Evolutionary conservation across 2,888 invertebrate species (phyloP).

Genomic region (Cheilosia variabilis): DNA sequence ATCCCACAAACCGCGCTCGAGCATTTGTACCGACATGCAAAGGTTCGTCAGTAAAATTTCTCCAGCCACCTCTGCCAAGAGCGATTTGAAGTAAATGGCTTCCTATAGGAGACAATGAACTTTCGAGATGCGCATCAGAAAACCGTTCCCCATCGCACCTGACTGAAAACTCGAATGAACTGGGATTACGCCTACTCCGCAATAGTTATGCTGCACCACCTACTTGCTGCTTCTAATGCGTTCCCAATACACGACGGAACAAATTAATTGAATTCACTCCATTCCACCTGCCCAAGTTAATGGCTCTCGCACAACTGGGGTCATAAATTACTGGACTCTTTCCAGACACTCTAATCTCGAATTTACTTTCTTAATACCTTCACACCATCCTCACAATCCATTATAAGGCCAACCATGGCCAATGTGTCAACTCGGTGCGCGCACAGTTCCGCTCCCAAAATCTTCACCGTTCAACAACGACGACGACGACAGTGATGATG

Average conservation of each 20-base stretch:
- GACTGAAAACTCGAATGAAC: neutral
- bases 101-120: too few relatives aligned
- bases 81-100: too few relatives aligned
- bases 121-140: too few relatives aligned
- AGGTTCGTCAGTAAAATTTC: too few relatives aligned
- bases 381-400: constrained; percentile 63
- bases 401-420: constrained; percentile 48
- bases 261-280: constrained; percentile 55
- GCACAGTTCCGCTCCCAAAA: constrained; percentile 38
- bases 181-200: constrained; percentile 48
- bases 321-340: constrained; percentile 56
- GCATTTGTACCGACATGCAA: too few relatives aligned
- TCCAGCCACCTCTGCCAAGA: too few relatives aligned
- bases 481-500: constrained; percentile 21
- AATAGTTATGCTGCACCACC: neutral
- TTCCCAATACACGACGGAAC: constrained; percentile 30
- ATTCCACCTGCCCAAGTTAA: constrained; percentile 49
- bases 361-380: constrained; percentile 72
- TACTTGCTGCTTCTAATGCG: constrained; percentile 29
- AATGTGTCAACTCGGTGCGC: constrained; percentile 47
- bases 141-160: too few relatives aligned
- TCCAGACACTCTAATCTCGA: constrained; percentile 64
- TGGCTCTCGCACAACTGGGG: neutral
- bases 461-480: constrained; percentile 35
- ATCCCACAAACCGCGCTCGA: too few relatives aligned